Evolutionary conservation across 2,113 vertebrate genomes (phyloP), one percentile per base, ranked within the genome.

Genomic region (Sakesphorus luctuosus): DNA sequence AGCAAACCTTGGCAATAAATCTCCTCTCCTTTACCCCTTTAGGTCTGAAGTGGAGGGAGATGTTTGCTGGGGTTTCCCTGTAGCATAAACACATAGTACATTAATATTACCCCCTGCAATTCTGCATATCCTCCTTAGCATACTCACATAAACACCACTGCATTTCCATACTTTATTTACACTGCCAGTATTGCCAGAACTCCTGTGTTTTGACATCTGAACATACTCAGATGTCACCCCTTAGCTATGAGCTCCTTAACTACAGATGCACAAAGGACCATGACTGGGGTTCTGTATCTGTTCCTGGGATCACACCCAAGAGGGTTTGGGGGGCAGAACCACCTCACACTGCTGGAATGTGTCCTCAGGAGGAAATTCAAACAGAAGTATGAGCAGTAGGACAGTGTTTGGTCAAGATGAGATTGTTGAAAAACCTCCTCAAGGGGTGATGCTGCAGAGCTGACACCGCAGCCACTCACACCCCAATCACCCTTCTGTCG

Each of bases 151-250:
- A 53, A 36, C n/a, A 58, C 10, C 55, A 4, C 5, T 5, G 7
- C 36, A 5, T 13, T 14, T 29, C 4, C 26, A 3, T 4, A 3
- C 8, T 58, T 47, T 4, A 23, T 35, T 73, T 8, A 35, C 16
- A 3, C 31, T 11, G 17, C 7, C 33, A 24, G 9, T 2, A 28
- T 13, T 33, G 24, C 15, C 28, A 1, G 5, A 24, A 29, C 46
- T 46, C 24, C 69, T 4, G 11, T 3, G 19, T 10, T 61, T 35
- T 6, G 15, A 5, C 31, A 23, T 6, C 38, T 26, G 62, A 20
- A 11, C 2, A 4, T 1, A 1, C 0, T 14, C 11, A 43, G 43
- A 12, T 11, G 18, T 24, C 6, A 0, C 2, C 3, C 7, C 21
- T 46, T 7, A 12, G 68, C 53, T 18, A 13, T 2, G 11, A 73